Percentiles rank a stretch among this genome's conserved stretches.
phyloP scores from a whole-genome alignment of 2,113 vertebrate species.

The Dolichotis patagonum region DNA sequence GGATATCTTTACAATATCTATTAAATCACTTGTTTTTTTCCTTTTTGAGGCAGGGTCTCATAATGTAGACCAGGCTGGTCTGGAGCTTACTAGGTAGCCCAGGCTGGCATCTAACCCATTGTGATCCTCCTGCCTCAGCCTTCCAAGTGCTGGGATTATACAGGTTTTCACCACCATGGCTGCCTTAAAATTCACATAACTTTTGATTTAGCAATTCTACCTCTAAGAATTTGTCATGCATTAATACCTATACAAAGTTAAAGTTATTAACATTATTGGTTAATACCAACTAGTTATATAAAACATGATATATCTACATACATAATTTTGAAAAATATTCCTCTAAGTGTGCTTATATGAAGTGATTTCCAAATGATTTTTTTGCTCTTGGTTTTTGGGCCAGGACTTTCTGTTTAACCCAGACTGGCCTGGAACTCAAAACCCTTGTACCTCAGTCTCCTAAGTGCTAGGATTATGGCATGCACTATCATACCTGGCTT shows the following conservation, averaged over 20 bases:
- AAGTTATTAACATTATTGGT: neutral
- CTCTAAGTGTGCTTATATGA: neutral
- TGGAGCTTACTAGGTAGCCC: neutral
- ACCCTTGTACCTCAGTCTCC: neutral
- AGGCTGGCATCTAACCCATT: neutral
- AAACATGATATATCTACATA: neutral
- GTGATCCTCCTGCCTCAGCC: neutral
- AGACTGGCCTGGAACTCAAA: neutral
- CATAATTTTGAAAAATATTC: neutral
- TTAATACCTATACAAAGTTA: neutral
- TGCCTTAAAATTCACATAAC: neutral
- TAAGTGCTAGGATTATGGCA: neutral
- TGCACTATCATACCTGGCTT: neutral
- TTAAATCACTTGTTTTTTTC: neutral
- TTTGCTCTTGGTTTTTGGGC: neutral
- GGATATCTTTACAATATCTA: neutral
- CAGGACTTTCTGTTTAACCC: neutral
- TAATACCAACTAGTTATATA: neutral
- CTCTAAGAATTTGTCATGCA: neutral
- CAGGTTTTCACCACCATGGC: neutral
- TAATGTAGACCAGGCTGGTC: neutral
- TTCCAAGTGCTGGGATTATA: neutral
- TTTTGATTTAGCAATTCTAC: neutral
- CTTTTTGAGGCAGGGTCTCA: neutral
- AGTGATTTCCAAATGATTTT: neutral